phyloP scores from a whole-genome alignment of 2,113 vertebrate species.

The Neoarius graeffei region DNA sequence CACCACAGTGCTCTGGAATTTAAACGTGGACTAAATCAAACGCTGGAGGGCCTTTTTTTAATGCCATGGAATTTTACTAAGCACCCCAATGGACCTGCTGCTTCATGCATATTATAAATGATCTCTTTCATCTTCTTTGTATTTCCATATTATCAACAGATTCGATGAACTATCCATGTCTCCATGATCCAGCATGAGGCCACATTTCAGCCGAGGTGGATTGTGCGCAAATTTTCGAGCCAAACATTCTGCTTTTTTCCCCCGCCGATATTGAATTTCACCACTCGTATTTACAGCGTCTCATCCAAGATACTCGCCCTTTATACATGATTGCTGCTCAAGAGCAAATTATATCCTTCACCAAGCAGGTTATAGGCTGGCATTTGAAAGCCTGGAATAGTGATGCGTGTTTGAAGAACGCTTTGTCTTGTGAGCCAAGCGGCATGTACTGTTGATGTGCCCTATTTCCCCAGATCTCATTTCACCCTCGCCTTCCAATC shows the following conservation, averaged over 20 bases:
- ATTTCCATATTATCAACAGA: conserved; percentile 57
- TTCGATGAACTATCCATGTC: not conserved
- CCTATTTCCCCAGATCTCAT: conserved; percentile 29
- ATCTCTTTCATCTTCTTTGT: conserved; percentile 65
- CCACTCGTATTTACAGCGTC: conserved; percentile 50
- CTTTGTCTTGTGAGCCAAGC: conserved; percentile 39
- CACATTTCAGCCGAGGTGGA: conserved; percentile 47
- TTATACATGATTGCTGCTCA: conserved; percentile 37
- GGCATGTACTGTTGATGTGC: conserved; percentile 36
- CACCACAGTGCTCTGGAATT: conserved; percentile 29
- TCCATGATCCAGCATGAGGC: not conserved
- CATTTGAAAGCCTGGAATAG: conserved; percentile 25
- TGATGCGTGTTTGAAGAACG: conserved; percentile 12
- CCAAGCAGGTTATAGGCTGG: conserved; percentile 29
- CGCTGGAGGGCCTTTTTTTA: not conserved
- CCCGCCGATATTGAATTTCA: conserved; percentile 47
- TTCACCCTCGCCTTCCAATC: conserved; percentile 26
- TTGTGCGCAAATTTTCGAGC: conserved; percentile 14
- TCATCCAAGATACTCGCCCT: not conserved
- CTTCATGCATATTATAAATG: conserved; percentile 66
- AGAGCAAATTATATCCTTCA: conserved; percentile 44
- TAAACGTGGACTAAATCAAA: conserved; percentile 41
- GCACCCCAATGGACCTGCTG: conserved; percentile 54
- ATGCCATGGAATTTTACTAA: not conserved
- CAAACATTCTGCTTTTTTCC: conserved; percentile 36